Conservation (phyloP, 2,113 vertebrate species). For the Sander lucioperca region DNA sequence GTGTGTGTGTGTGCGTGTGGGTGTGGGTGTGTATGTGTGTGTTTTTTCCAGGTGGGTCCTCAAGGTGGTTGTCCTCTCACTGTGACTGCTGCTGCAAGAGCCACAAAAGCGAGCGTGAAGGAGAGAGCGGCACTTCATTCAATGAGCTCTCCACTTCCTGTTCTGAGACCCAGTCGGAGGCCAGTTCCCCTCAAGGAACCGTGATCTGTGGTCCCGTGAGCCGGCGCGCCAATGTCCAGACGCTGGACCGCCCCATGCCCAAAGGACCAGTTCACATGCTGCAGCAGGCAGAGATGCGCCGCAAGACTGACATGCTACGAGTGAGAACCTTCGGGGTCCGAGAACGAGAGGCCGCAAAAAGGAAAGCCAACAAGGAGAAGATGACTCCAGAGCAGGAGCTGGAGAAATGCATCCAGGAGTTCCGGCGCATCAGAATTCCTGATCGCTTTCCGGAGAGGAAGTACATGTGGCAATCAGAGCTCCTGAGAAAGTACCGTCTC, state of each 20-base stretch:
- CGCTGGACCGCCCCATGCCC: constrained; percentile 92
- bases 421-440: constrained; percentile 96
- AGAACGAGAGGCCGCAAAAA: constrained; percentile 90
- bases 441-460: constrained; percentile 96
- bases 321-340: constrained; percentile 92
- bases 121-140: constrained; percentile 96
- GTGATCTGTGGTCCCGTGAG: constrained; percentile 93
- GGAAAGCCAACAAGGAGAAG: constrained; percentile 94
- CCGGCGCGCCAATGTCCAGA: constrained; percentile 92
- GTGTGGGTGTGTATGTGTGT: constrained; percentile 12
- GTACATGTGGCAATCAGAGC: constrained; percentile 97
- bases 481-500: constrained; percentile 95
- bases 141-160: constrained; percentile 98
- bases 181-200: constrained; percentile 95
- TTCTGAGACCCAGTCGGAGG: constrained; percentile 97
- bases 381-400: constrained; percentile 96
- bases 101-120: constrained; percentile 93
- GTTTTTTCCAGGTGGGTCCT: constrained; percentile 88
- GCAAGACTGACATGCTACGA: constrained; percentile 95
- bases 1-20: constrained; percentile 16
- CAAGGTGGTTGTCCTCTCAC: constrained; percentile 91
- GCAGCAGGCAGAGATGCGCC: constrained; percentile 91
- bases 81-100: constrained; percentile 98
- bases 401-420: constrained; percentile 98
- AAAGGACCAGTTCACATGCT: constrained; percentile 89